Percentiles rank a stretch among this genome's conserved stretches.
phyloP scores from a whole-genome alignment of 2,888 invertebrate genomes.

The Cryptophagus acutangulus region DNA sequence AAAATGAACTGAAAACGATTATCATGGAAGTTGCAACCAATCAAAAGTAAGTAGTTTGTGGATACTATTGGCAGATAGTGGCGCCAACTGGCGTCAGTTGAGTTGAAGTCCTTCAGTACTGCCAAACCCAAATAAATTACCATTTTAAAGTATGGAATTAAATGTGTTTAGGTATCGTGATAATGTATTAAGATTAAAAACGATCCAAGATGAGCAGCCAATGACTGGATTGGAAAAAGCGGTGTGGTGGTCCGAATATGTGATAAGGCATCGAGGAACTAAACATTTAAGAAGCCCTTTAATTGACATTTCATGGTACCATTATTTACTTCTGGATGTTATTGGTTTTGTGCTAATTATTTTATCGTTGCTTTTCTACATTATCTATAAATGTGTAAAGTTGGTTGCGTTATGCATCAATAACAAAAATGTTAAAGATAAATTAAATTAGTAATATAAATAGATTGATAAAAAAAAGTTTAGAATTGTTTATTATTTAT shows the following conservation, averaged over 20 bases:
- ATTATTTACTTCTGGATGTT: slow-evolving; percentile 48
- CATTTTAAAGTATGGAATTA: no score
- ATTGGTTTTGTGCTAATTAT: slow-evolving; percentile 9
- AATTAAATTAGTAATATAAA: background rate
- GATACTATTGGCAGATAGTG: no score
- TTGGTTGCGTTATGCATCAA: background rate
- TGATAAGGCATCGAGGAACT: slow-evolving; percentile 43
- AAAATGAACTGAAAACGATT: slow-evolving; percentile 27
- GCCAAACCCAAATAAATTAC: no score
- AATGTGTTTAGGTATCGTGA: slow-evolving; percentile 11
- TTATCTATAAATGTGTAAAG: background rate
- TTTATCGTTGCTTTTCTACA: background rate
- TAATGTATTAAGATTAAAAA: slow-evolving; percentile 7
- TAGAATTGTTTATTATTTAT: background rate
- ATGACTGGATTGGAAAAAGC: slow-evolving; percentile 31
- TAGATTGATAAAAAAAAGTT: background rate
- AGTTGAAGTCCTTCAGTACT: no score
- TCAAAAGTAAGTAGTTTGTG: slow-evolving; percentile 27
- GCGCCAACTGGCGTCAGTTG: no score
- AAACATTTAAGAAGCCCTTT: slow-evolving; percentile 48
- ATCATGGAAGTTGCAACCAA: slow-evolving; percentile 33
- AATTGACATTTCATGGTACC: slow-evolving; percentile 43
- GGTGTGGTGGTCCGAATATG: slow-evolving; percentile 36
- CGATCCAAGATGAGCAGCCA: slow-evolving; percentile 22
- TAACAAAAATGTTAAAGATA: background rate